Base-by-base conservation (phyloP, 2,888 invertebrate species). In the Polydrusus tereticollis region DNA sequence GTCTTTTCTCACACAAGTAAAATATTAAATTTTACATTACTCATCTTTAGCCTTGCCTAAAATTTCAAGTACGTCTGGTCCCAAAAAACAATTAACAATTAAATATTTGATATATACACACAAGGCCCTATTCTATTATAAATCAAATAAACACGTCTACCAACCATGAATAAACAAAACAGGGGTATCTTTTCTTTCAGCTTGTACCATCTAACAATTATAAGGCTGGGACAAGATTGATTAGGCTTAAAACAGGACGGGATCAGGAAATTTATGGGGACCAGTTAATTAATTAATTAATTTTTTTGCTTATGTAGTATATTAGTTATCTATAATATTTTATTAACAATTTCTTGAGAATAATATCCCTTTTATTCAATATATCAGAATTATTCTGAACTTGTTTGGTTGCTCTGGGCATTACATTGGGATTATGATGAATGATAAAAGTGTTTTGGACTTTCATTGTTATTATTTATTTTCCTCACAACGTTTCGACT, bases 181-280 rank as follows among this genome's bases (percentile, higher is more conserved):
- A 52, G 14, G 29, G 29, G 52, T 55, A 55, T 55, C 52, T 55
- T 55, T 55, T 55, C 52, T 55, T 55, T 29, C 52, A 10, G 29
- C 29, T 29, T 55, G 29, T 55, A 29, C 29, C 52, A 29, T 55
- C 29, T 16, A 55, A 55, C 52, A 55, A 55, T 55, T 52, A 55
- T 29, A 29, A 14, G 18, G 29, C 52, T 1, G 16, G 52, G 16
- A 55, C 52, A 29, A 55, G 52, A 55, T 55, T 55, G 52, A 55
- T 55, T 33, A 55, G 29, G 52, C 16, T 14, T 26, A 14, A 50
- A 26, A 26, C 52, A 55, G 52, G 23, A 16, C 8, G 16, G 52
- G 29, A 55, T 14, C 18, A 1, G 16, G n/a, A 3, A 18, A 55
- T 18, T 7, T 10, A 20, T 7, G 1, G 6, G 6, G 20, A 21